Evolutionary conservation across 2,113 vertebrate genomes (phyloP).

Genomic region (Pteruthius melanotis): DNA sequence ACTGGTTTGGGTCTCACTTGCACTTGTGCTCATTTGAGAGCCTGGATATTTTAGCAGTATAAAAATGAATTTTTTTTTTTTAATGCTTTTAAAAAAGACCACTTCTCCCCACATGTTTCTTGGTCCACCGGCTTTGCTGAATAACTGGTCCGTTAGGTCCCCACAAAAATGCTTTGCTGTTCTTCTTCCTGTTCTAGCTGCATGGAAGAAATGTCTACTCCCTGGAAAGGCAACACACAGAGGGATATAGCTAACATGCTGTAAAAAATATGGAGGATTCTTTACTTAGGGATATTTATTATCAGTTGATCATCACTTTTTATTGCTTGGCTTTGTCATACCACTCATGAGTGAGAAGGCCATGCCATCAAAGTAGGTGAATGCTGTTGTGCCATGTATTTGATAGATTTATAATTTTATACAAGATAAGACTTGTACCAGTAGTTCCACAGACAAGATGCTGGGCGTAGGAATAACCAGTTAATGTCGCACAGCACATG

Average conservation of each 20-base stretch:
- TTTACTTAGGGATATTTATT: neutral
- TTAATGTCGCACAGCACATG: neutral
- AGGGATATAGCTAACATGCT: neutral
- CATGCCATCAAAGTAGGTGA: neutral
- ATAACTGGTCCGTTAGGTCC: neutral
- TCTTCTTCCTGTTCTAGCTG: neutral
- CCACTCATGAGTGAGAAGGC: neutral
- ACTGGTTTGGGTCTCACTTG: neutral
- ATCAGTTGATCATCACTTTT: neutral
- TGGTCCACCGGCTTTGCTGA: neutral
- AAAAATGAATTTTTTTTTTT: neutral
- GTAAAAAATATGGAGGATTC: neutral
- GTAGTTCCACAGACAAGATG: neutral
- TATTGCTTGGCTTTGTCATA: neutral
- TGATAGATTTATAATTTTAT: neutral
- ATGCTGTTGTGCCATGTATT: neutral
- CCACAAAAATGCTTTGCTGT: neutral
- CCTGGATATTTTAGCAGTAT: conserved; percentile 23
- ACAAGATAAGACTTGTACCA: neutral
- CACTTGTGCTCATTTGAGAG: neutral
- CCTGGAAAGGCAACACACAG: neutral
- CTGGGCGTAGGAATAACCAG: neutral
- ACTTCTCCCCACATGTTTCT: neutral
- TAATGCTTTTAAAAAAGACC: neutral
- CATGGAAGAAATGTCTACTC: neutral